A percentile compares a stretch with the other conserved stretches of the same genome.
phyloP scores from a whole-genome alignment of 2,113 vertebrate species.

The Herpetotheres cachinnans region DNA sequence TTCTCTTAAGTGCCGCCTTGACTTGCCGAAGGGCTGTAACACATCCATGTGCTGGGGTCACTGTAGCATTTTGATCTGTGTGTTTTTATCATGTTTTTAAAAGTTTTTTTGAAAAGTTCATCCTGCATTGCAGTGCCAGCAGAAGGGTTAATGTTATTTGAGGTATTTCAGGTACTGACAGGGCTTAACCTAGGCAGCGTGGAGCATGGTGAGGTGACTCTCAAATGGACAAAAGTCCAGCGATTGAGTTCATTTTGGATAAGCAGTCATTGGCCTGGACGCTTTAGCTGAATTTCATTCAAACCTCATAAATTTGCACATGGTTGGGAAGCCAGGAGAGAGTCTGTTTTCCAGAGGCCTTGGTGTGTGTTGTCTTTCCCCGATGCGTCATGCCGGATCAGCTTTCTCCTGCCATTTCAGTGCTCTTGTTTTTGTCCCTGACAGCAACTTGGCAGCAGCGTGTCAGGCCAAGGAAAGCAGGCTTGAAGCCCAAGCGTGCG shows the following conservation, averaged over 20 bases:
- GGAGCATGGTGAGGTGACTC: not conserved
- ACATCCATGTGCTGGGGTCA: not conserved
- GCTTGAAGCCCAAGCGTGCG: not conserved
- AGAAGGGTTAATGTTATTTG: not conserved
- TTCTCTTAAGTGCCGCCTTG: not conserved
- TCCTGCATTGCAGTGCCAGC: not conserved
- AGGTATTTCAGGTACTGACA: not conserved
- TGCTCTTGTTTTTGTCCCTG: not conserved
- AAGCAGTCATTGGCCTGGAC: not conserved
- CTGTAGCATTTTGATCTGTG: not conserved
- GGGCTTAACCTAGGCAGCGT: not conserved
- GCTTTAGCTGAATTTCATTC: constrained; percentile 1
- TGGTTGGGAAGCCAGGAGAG: not conserved
- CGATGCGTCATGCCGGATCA: not conserved
- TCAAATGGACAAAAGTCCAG: not conserved
- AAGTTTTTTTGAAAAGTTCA: not conserved
- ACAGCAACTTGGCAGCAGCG: not conserved
- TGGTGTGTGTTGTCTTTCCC: not conserved
- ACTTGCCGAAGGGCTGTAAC: not conserved
- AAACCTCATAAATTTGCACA: not conserved
- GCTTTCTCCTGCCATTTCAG: not conserved
- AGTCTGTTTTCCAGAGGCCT: constrained; percentile 11
- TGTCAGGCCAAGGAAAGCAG: not conserved
- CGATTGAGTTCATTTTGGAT: not conserved
- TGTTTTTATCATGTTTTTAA: not conserved